Evolutionary conservation across 2,797 vertebrate genomes (phyloP).

Genomic region (Periophthalmus magnuspinnatus): DNA sequence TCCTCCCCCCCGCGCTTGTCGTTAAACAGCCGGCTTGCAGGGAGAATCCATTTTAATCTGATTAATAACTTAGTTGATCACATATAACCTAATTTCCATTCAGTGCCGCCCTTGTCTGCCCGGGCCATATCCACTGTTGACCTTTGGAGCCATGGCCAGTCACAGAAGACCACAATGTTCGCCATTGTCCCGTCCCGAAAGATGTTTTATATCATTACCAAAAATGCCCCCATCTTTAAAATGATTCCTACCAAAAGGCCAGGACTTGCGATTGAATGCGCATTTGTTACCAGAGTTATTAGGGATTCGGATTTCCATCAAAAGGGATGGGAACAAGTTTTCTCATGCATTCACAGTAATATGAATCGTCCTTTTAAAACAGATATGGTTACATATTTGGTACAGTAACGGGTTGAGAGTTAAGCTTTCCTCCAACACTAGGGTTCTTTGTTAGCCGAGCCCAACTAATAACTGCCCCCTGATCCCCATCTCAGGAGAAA

Average conservation of each 20-base stretch:
- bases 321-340: conserved; percentile 93
- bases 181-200: conserved; percentile 95
- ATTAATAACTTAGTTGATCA: conserved; percentile 99
- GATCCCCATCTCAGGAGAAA: conserved; percentile 76
- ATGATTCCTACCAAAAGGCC: conserved; percentile 93
- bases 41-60: conserved; percentile 98
- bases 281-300: conserved; percentile 80
- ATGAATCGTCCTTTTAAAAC: conserved; percentile 99
- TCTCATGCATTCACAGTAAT: conserved; percentile 92
- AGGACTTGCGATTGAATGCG: conserved; percentile 86
- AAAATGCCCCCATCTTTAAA: conserved; percentile 91
- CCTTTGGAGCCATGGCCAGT: conserved; percentile 94
- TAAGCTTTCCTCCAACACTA: conserved; percentile 85
- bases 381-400: conserved; percentile 99
- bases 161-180: conserved; percentile 95
- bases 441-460: conserved; percentile 85
- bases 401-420: conserved; percentile 88
- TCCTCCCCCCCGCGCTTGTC: conserved; percentile 60
- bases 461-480: conserved; percentile 87
- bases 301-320: conserved; percentile 92
- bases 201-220: conserved; percentile 98
- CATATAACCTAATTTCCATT: conserved; percentile 99
- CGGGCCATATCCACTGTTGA: conserved; percentile 91
- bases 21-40: conserved; percentile 82
- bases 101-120: conserved; percentile 93